Base-by-base conservation (phyloP, 2,888 invertebrate genomes). In the Caenorhabditis sp. region DNA sequence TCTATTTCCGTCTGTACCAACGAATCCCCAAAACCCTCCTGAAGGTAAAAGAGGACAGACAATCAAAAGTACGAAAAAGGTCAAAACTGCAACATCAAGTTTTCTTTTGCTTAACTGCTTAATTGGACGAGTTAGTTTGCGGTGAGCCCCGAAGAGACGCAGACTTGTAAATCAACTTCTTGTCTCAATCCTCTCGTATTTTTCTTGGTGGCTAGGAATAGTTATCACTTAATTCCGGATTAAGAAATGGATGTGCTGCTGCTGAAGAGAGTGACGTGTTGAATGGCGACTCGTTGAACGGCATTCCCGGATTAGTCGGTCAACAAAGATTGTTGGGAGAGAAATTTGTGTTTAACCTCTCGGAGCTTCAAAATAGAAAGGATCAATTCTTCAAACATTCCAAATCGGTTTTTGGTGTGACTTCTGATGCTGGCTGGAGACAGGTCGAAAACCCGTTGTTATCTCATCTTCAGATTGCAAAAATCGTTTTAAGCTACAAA, bases 11-110 rank as follows among this genome's bases (percentile, higher is more conserved):
- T 4, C 31, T 31, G 5, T 31, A 31, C 7, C 7, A 7, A 31
- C 7, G 31, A 31, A 31, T 4, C 7, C 4, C 31, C 31, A 31
- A 31, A 31, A 31, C 4, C 7, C 7, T 4, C 31, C 31, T 31
- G 7, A 4, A 31, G 31, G 19, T n/a, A 49, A 47, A 61, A 47
- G 16, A 14, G 49, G 7, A 49, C 35, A 38, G 38, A 66, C 58
- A 76, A 68, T 76, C 68, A 68, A 76, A 76, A 68, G 68, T 59
- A 76, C 68, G 66, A 49, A 68, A 66, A 76, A 76, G 66, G 56
- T 74, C 64, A 56, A 44, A 38, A 47, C 26, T 7, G 44, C 31
- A 22, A 38, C 35, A 58, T 49, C 26, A 56, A 35, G 41, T 63
- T 54, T 51, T 51, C 24, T n/a, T 61, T 16, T 16, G 24, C 28